Evolutionary conservation across 53 echinoderm and acorn worm species (phyloP).

Genomic region (Holothuria scabra): DNA sequence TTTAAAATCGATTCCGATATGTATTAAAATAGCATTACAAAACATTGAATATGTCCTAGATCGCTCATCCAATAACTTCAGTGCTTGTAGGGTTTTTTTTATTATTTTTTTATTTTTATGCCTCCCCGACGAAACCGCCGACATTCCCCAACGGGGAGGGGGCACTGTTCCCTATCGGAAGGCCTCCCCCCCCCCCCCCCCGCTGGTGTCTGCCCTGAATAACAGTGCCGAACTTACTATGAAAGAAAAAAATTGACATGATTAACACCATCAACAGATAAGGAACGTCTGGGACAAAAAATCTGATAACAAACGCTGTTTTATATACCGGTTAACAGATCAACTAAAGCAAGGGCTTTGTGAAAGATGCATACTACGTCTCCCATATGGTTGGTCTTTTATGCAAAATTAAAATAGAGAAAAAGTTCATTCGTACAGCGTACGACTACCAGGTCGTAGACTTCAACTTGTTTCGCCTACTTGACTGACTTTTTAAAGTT

Average conservation of each 20-base stretch:
- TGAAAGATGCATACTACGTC: slow-evolving; percentile 9
- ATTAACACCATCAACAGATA: not conserved
- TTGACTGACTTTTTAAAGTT: not conserved
- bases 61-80: too few species aligned
- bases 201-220: not conserved
- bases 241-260: slow-evolving; percentile 23
- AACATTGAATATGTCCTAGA: too few species aligned
- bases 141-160: too few species aligned
- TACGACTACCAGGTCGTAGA: slow-evolving; percentile 24
- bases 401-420: not conserved
- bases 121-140: too few species aligned
- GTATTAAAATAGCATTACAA: too few species aligned
- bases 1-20: too few species aligned
- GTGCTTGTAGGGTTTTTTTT: too few species aligned
- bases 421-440: slow-evolving; percentile 1
- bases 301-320: not conserved
- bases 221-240: slow-evolving; percentile 6
- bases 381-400: not conserved
- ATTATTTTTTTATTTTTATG: too few species aligned
- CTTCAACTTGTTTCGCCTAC: not conserved
- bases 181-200: too few species aligned
- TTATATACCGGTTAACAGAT: slow-evolving; percentile 4
- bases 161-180: too few species aligned
- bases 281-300: not conserved
- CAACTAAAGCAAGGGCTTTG: slow-evolving; percentile 21